Base-by-base conservation (phyloP, 2,888 invertebrate genomes). In the Dynastes maya region DNA sequence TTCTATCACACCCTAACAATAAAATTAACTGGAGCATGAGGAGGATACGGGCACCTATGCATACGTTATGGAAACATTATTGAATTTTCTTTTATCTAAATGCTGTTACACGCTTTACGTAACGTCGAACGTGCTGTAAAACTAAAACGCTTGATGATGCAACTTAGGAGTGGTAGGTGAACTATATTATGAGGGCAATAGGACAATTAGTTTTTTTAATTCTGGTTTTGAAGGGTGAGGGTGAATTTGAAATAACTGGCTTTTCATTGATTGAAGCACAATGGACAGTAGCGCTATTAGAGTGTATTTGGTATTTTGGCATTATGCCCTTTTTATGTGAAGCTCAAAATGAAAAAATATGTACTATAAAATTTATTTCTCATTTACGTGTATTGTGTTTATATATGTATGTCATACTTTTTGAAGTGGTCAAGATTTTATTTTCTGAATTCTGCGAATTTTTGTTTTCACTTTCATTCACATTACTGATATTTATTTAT, bases 31-130 rank as follows among this genome's bases (percentile, higher is more conserved):
- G 78, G 75, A 78, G 67, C 78, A 75, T 78, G 72, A 65, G 74
- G 78, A 78, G 78, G 75, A 78, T 78, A 78, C 75, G 78, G 78
- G 78, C 63, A 75, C 67, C 55, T 75, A 74, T 74, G 78, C 64
- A 64, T 72, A 65, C 29, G 64, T 63, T 67, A 65, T 76, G 64
- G 64, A 40, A 76, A 64, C 40, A 65, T 32, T 65, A 76, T 55
- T 55, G 76, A 37, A 22, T 55, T 22, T 71, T 55, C 37, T 53
- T 71, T 40, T 13, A 22, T n/a, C 40, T 32, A 65, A 55, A 55
- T 55, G 45, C 45, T 45, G 45, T 51, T 49, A 76, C 51, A 55
- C 32, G 37, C 37, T 2, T 65, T 37, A 16, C 13, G 32, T 11
- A 45, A 45, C 45, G 45, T 0, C 45, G 45, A 45, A 45, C 45